phyloP scores from a whole-genome alignment of 2,113 vertebrate genomes.

The Malaclemys terrapin region DNA sequence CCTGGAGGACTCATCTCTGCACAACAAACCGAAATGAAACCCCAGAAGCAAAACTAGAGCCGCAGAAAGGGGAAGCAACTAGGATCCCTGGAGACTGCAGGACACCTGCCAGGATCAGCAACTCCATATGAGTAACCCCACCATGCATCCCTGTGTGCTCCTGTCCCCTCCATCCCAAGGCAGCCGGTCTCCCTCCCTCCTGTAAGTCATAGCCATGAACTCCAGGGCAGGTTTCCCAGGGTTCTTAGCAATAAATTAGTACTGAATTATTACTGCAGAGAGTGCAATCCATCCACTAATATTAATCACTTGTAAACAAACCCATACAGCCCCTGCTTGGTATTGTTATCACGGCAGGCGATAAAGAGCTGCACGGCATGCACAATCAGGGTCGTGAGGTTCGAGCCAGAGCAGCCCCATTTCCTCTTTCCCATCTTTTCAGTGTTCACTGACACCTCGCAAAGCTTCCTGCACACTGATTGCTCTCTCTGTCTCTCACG shows the following conservation, averaged over 20 bases:
- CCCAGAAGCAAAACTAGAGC: not conserved
- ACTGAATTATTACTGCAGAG: conserved; percentile 43
- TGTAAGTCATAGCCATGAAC: rapidly evolving
- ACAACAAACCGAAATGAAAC: not conserved
- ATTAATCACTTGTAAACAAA: conserved; percentile 62
- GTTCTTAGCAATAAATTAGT: conserved; percentile 17
- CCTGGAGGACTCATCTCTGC: not conserved
- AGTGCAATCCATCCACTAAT: conserved; percentile 35
- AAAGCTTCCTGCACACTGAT: rapidly evolving
- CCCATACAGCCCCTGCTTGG: not conserved
- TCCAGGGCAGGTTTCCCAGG: not conserved
- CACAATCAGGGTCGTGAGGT: not conserved
- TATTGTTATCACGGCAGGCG: not conserved
- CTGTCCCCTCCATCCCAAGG: rapidly evolving
- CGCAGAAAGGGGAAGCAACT: not conserved
- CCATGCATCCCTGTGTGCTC: not conserved
- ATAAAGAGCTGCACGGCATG: conserved; percentile 22
- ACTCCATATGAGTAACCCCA: not conserved
- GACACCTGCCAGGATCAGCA: not conserved
- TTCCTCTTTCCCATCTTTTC: not conserved
- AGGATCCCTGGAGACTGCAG: not conserved
- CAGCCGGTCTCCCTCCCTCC: rapidly evolving
- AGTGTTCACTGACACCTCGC: rapidly evolving
- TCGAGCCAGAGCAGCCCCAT: not conserved
- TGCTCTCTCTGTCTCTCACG: rapidly evolving